A percentile compares a stretch with the other conserved stretches of the same genome.
Conservation (phyloP, 2,113 vertebrate genomes). For the Ahaetulla prasina region DNA sequence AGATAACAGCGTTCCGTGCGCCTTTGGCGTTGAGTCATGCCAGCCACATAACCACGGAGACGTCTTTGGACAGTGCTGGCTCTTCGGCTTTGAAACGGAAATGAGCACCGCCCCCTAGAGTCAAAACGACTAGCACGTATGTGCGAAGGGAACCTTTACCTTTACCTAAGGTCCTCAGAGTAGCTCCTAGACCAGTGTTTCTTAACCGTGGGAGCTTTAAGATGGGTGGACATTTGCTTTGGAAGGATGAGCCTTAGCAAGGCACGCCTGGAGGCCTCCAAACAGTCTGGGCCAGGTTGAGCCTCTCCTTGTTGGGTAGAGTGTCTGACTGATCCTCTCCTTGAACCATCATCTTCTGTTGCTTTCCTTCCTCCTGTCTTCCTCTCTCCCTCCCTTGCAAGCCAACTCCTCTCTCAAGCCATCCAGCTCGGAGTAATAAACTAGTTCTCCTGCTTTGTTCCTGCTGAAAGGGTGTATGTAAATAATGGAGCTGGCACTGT, state of each 20-base stretch:
- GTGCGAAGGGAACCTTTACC: too few relatives aligned
- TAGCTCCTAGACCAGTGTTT: not conserved
- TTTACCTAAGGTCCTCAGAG: too few relatives aligned
- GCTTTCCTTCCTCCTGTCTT: not conserved
- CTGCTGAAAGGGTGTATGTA: accelerated
- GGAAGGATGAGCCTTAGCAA: not conserved
- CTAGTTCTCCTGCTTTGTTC: not conserved
- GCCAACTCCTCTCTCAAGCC: not conserved
- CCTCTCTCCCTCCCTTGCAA: not conserved
- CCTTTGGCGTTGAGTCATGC: too few relatives aligned
- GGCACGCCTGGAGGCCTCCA: not conserved
- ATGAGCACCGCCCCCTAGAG: too few relatives aligned
- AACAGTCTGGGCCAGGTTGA: not conserved
- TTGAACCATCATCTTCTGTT: not conserved
- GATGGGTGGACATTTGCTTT: not conserved
- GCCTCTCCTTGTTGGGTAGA: not conserved
- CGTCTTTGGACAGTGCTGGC: too few relatives aligned
- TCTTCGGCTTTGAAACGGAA: too few relatives aligned
- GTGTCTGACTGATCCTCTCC: not conserved
- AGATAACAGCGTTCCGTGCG: too few relatives aligned
- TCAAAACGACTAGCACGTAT: too few relatives aligned
- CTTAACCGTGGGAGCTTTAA: not conserved
- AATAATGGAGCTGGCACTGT: not conserved
- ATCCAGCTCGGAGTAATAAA: not conserved
- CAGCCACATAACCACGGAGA: too few relatives aligned